These are phyloP conservation scores for Campylorhamphus procurvoides DNA, from an alignment of 2,113 vertebrate genomes.

Conservation along the genomic window DNA sequence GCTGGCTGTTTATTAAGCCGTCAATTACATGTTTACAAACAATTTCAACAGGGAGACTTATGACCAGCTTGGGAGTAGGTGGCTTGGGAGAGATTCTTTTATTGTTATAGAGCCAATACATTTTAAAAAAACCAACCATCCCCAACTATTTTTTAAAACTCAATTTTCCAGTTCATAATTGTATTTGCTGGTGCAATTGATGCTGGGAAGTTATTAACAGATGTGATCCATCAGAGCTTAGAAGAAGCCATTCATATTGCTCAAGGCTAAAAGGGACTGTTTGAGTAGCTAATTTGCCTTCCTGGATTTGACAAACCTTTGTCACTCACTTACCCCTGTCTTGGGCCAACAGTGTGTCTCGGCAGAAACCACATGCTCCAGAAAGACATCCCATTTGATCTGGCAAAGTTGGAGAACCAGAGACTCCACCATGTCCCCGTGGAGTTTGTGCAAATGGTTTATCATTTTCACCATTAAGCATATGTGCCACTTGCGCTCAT, in stretches of 20 bases:
- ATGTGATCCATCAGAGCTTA: constrained; percentile 41
- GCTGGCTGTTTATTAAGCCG: not conserved
- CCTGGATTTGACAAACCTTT: constrained; percentile 24
- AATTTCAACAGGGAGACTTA: constrained; percentile 25
- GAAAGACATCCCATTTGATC: not conserved
- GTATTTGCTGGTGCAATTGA: constrained; percentile 14
- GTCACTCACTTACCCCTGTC: constrained; percentile 10
- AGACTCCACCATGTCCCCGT: not conserved
- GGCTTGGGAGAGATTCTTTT: constrained; percentile 14
- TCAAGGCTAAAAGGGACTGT: not conserved
- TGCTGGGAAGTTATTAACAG: constrained; percentile 44
- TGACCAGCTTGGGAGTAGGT: not conserved
- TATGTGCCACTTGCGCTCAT: not conserved
- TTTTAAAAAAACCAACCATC: not conserved
- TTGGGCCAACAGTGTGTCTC: not conserved
- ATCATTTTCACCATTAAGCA: not conserved
- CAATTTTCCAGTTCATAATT: constrained; percentile 17
- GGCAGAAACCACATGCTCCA: not conserved
- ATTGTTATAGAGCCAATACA: constrained; percentile 26
- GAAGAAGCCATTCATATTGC: not conserved
- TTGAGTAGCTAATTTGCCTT: constrained; percentile 30
- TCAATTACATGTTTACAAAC: constrained; percentile 35
- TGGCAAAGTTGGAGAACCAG: not conserved
- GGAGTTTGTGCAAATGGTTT: not conserved
- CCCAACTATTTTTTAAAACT: not conserved